Conservation (phyloP, 2,797 vertebrate species). For the Phrynocephalus guinanensis region DNA sequence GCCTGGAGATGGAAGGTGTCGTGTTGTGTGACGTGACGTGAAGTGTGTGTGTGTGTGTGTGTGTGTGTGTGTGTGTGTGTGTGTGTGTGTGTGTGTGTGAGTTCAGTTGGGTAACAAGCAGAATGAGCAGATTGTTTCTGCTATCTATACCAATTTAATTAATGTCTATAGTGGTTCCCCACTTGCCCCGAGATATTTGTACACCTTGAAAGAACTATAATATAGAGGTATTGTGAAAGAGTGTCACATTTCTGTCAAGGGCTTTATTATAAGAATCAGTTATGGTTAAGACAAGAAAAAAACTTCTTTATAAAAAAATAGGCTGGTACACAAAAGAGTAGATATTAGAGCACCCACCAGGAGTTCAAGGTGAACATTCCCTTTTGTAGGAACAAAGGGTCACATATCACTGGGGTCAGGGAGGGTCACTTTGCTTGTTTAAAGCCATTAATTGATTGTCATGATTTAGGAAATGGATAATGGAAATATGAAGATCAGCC, state of each 20-base stretch:
- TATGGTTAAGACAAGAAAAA: conserved; percentile 6
- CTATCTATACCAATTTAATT: conserved; percentile 56
- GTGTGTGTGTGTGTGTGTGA: neutral
- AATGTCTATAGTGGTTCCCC: conserved; percentile 44
- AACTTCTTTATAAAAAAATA: neutral
- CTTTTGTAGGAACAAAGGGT: neutral
- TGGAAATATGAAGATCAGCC: too few relatives aligned
- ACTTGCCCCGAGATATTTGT: conserved; percentile 18
- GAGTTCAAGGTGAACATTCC: neutral
- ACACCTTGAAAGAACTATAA: conserved; percentile 12
- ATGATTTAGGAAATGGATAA: too few relatives aligned
- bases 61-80: neutral
- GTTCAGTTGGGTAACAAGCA: conserved; percentile 35
- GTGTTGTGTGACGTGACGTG: conserved; percentile 39
- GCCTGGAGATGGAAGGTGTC: conserved; percentile 43
- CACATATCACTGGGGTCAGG: neutral
- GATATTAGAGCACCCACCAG: neutral
- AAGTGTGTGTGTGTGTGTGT: neutral
- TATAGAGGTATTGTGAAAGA: neutral
- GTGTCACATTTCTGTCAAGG: neutral
- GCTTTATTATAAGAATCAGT: conserved; percentile 27
- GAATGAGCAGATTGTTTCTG: conserved; percentile 2
- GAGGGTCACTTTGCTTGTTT: too few relatives aligned
- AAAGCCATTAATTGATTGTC: too few relatives aligned
- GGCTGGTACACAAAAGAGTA: neutral